Evolutionary conservation across 2,113 vertebrate genomes (phyloP), one percentile per base, ranked within the genome.

Genomic region (Pangasianodon gigas): DNA sequence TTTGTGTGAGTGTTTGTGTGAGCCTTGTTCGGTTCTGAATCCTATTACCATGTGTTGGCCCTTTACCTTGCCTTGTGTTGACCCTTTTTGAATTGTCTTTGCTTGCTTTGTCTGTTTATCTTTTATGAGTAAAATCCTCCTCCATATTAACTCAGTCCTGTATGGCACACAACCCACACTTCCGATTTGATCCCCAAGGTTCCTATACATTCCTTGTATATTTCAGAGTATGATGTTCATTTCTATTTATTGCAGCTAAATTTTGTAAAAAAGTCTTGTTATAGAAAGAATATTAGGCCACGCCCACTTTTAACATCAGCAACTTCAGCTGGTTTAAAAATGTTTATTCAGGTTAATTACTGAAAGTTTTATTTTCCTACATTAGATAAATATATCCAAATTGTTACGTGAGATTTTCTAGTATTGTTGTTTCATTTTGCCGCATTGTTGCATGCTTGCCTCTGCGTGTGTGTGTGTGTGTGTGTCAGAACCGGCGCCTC

Each of bases 401-500:
- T n/a, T 2, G 29, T 14, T 13, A n/a, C 10, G 1, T 46, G 5
- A 46, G 8, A 77, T 77, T 32, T 69, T 32, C 67, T 37, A 0
- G 67, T 14, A n/a, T 19, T 2, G 37, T 24, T 44, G 74, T 11
- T 21, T 24, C 41, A 29, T 77, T 77, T 41, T 84, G 52, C 82
- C 67, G 41, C 54, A 48, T 79, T 24, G 46, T 16, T 51, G 44
- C 77, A 51, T 16, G 21, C 9, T 79, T 26, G 41, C 44, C 44
- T 51, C 32, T 79, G 41, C 14, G 21, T 46, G 1, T 41, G 41
- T 60, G 52, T 79, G 86, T 77, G n/a, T 86, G 18, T 77, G 48
- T 88, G 54, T 89, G 71, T 48, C 92, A 99, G 97, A 97, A 90
- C 21, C 94, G 93, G 80, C 87, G 86, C 0, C 91, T 95, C 54